Conservation (phyloP, 1,140 invertebrate species). For the Anagrus nilaparvatae region DNA sequence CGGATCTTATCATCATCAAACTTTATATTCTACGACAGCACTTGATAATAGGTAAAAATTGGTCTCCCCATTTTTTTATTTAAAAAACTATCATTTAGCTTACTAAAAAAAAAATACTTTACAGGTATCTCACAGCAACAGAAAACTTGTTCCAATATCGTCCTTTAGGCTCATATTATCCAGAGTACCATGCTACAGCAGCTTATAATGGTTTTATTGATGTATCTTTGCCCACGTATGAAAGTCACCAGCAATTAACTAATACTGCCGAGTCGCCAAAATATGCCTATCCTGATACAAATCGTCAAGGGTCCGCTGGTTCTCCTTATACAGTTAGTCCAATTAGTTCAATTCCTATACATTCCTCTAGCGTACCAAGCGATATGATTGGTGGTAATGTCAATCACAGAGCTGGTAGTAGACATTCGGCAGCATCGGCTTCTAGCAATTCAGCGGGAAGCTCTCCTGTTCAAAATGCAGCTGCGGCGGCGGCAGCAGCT, state of each 20-base stretch:
- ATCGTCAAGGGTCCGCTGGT: conserved; percentile 20
- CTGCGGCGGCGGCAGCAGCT: conserved; percentile 27
- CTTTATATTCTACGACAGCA: conserved; percentile 57
- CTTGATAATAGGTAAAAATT: conserved; percentile 52
- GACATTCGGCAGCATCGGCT: conserved; percentile 43
- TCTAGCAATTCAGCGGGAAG: conserved; percentile 46
- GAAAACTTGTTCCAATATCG: conserved; percentile 83
- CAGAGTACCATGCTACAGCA: conserved; percentile 58
- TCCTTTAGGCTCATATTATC: conserved; percentile 63
- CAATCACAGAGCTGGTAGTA: conserved; percentile 40
- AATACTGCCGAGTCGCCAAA: conserved; percentile 33
- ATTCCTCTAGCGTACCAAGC: conserved; percentile 29
- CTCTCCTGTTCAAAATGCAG: conserved; percentile 43
- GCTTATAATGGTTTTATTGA: conserved; percentile 49
- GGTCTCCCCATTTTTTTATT: too few relatives aligned
- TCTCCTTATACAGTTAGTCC: not conserved
- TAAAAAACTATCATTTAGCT: not conserved
- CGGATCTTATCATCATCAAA: conserved; percentile 56
- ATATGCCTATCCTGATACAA: conserved; percentile 37
- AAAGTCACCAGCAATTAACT: conserved; percentile 45
- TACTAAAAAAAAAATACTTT: not conserved
- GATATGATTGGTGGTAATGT: conserved; percentile 32
- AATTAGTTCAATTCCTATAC: not conserved
- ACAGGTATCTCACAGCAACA: conserved; percentile 54
- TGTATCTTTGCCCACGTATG: conserved; percentile 42